Base-by-base conservation (phyloP, 2,888 invertebrate species). In the Drosophila vallismaia region DNA sequence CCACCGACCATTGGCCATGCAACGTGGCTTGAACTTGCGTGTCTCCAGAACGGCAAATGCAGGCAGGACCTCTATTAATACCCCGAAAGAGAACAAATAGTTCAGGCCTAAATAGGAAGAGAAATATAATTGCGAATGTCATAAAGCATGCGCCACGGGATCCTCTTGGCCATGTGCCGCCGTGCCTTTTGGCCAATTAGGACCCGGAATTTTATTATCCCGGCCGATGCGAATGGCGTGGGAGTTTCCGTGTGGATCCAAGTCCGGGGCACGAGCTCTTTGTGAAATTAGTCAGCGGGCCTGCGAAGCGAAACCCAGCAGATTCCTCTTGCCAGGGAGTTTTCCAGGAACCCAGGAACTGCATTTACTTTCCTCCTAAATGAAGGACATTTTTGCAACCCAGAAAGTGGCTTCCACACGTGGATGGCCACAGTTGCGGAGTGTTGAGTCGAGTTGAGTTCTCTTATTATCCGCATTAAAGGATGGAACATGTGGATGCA, bases 171-270 rank as follows among this genome's bases (percentile, higher is more conserved):
- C 28, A 28, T 36, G n/a, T n/a, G 29, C 45, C 7, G 45, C 19
- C 54, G 1, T 12, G 26, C 33, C n/a, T n/a, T 7, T 12, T 44
- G 33, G 45, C 45, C 36, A 59, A 59, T 59, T 59, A 59, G 45
- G 36, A 29, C 28, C 5, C 19, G 9, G n/a, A 58, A 12, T 59
- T 59, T 58, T 59, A 58, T 59, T 58, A 59, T 59, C 59, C 36
- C 36, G 28, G 56, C 14, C 33, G 36, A n/a, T 45, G 9, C 54
- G 54, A 57, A 40, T 40, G 24, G 54, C 31, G 19, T 19, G 28
- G 28, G 31, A 56, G 56, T 58, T 58, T 14, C 58, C 44, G 58
- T 33, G 57, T 44, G 12, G 14, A 10, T 31, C 55, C 55, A 49
- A 24, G 14, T 26, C 26, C 3, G n/a, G 24, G 10, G 3, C 40